Base-by-base conservation (phyloP, 2,797 vertebrate species). In the Amniataba percoides region DNA sequence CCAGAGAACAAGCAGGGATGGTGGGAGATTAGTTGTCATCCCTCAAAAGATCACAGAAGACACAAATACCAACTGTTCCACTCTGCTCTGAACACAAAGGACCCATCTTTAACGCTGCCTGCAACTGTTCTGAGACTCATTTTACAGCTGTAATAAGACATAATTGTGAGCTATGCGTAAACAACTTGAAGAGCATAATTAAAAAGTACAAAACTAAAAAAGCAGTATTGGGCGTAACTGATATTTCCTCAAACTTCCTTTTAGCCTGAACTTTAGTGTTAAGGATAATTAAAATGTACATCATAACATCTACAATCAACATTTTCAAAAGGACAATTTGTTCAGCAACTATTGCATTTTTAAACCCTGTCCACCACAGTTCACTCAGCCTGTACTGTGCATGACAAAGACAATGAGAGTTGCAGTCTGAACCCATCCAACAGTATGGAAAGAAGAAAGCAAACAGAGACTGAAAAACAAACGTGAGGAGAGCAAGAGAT, bases 21-120 rank as follows among this genome's bases (percentile, higher is more conserved):
- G 36, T 71, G 48, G 86, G 83, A 80, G 73, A 89, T 87, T 83
- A 87, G 58, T 75, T 85, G 83, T 75, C 84, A 90, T 83, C 75
- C 67, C 65, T 71, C 39, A 59, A 80, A 75, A 70, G 80, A 82
- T 83, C 77, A 77, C 18, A 75, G 57, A 74, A 55, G 81, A 85
- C 78, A 71, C 52, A 27, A 45, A 55, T 14, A 66, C 74, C 80
- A 84, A 78, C 60, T 77, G 77, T 66, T 86, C 53, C 62, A 23
- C 71, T 71, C 57, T 53, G 48, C 53, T 84, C 62, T 43, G 60
- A 76, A 72, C 88, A 85, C 74, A 87, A 78, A 83, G 58, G 69
- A 48, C 40, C 25, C 23, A 64, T 72, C 83, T 60, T 21, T 52
- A 80, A 57, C 46, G 14, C 59, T 34, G 56, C 53, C 77, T 70